These are phyloP conservation scores for Hydra vulgaris DNA, from an alignment of 30 jellyfish, hydroid and myxozoan species.

Conservation along the genomic window DNA sequence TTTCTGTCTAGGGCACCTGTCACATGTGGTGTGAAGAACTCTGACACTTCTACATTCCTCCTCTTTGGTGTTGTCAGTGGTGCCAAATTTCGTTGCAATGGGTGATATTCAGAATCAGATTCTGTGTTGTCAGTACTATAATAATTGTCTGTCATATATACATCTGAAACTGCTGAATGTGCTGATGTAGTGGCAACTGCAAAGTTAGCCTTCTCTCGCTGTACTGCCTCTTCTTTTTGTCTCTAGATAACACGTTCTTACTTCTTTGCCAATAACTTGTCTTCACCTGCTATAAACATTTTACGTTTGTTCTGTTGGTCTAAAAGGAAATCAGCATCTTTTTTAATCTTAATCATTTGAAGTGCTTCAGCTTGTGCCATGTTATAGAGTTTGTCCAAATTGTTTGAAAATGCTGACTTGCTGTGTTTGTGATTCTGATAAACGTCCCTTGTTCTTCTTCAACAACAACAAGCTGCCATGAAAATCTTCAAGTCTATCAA, in stretches of 20 bases:
- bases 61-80: no score
- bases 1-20: not conserved
- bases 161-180: not conserved
- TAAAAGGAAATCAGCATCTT: not conserved
- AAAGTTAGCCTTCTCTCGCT: not conserved
- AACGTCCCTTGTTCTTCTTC: not conserved
- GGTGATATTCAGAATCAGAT: not conserved
- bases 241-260: not conserved
- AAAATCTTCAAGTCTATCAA: no score
- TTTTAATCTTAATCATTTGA: not conserved
- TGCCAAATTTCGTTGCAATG: not conserved
- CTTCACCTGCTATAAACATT: not conserved
- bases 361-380: not conserved
- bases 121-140: not conserved
- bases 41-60: no score
- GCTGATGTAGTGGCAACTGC: not conserved
- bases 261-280: not conserved
- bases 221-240: not conserved
- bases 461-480: not conserved
- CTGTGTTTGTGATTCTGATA: not conserved
- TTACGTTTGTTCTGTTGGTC: not conserved
- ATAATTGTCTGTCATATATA: no score
- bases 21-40: no score
- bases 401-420: not conserved
- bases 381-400: not conserved